These are phyloP conservation scores for Macropis europaea DNA, from an alignment of 2,888 invertebrate genomes.

Conservation along the genomic window DNA sequence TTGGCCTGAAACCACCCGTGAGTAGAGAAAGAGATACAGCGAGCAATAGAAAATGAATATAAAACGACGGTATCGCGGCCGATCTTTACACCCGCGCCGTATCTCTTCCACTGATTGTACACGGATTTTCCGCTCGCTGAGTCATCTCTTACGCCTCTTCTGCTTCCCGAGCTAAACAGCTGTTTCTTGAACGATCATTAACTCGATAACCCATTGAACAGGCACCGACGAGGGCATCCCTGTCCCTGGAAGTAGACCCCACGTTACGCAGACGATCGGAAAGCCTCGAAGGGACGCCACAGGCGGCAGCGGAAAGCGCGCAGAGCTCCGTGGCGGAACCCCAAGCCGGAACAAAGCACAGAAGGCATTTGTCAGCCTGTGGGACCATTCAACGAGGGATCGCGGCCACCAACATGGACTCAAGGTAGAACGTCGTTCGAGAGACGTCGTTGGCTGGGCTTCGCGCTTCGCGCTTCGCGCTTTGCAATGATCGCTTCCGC, in stretches of 20 bases:
- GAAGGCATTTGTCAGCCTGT: conserved; percentile 83
- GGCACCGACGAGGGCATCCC: conserved; percentile 83
- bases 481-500: neutral
- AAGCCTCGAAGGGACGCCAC: conserved; percentile 83
- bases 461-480: neutral
- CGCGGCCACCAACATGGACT: conserved; percentile 74
- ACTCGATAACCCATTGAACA: no score
- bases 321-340: conserved; percentile 79
- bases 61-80: no score
- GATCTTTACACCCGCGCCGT: no score
- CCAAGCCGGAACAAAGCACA: conserved; percentile 79
- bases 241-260: conserved; percentile 83
- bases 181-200: no score
- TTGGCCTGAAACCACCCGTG: conserved; percentile 81
- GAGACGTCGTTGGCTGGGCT: neutral
- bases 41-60: no score
- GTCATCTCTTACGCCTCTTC: no score
- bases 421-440: conserved; percentile 67
- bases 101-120: no score
- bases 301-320: conserved; percentile 77
- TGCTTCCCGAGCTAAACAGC: no score
- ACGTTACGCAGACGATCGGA: conserved; percentile 81
- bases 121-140: no score
- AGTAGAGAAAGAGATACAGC: no score
- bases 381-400: conserved; percentile 76